Evolutionary conservation across 2,113 vertebrate species (phyloP).

Genomic region (Electrona antarctica): DNA sequence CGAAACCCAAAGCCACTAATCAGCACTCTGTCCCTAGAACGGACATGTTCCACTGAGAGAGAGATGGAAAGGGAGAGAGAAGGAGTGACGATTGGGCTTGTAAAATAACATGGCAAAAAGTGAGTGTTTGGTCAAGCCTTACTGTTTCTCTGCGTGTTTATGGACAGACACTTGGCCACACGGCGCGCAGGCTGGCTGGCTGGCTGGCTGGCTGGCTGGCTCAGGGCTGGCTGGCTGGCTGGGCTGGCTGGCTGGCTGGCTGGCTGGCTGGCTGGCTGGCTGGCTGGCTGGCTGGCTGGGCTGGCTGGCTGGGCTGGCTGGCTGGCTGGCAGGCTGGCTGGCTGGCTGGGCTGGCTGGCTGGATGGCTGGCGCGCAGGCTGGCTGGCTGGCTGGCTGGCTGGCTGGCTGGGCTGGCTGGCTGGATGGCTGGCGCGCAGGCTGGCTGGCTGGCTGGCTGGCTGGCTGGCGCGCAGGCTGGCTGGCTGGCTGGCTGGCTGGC

Average conservation of each 20-base stretch:
- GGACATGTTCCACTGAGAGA: background rate
- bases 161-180: slow-evolving; percentile 36
- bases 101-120: background rate
- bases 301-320: slow-evolving; percentile 1
- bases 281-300: background rate
- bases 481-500: too few relatives aligned
- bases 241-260: too few relatives aligned
- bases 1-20: slow-evolving; percentile 2
- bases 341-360: too few relatives aligned
- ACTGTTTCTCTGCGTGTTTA: slow-evolving; percentile 50
- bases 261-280: background rate
- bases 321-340: too few relatives aligned
- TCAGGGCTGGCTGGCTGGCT: too few relatives aligned
- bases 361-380: too few relatives aligned
- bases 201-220: background rate
- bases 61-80: background rate
- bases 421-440: slow-evolving; percentile 15
- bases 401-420: too few relatives aligned
- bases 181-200: background rate
- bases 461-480: slow-evolving; percentile 4
- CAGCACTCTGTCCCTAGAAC: background rate
- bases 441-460: too few relatives aligned
- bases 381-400: too few relatives aligned
- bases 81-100: background rate
- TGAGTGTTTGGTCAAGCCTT: background rate